A percentile compares a stretch with the other conserved stretches of the same genome.
phyloP scores from a whole-genome alignment of 2,113 vertebrate genomes.

The Etheostoma spectabile region DNA sequence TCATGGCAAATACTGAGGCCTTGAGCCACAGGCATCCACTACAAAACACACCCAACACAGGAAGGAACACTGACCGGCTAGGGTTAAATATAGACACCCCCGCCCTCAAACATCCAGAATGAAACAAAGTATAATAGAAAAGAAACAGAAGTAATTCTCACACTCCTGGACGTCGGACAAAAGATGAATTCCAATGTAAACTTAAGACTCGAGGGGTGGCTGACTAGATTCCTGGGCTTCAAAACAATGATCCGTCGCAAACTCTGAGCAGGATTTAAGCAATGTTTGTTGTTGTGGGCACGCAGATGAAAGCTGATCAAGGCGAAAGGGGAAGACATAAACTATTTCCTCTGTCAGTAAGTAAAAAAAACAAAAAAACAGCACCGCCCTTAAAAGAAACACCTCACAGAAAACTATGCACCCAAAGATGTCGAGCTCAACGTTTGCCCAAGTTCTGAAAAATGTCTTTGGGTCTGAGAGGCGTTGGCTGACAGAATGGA shows the following conservation, averaged over 20 bases:
- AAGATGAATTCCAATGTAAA: constrained; percentile 34
- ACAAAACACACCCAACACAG: constrained; percentile 73
- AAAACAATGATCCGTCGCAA: constrained; percentile 58
- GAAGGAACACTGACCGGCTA: constrained; percentile 65
- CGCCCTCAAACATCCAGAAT: constrained; percentile 19
- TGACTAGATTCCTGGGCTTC: constrained; percentile 57
- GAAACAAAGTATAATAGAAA: constrained; percentile 19
- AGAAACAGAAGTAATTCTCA: constrained; percentile 22
- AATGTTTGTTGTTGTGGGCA: constrained; percentile 54
- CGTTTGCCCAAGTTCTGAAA: constrained; percentile 10
- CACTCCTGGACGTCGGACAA: constrained; percentile 6
- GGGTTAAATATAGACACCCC: constrained; percentile 69
- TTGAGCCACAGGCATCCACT: constrained; percentile 80
- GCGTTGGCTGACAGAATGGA: constrained; percentile 13
- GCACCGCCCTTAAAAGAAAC: constrained; percentile 70
- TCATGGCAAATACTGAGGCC: constrained; percentile 63
- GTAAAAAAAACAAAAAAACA: constrained; percentile 63
- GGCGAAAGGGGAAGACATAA: constrained; percentile 72
- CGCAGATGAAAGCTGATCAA: constrained; percentile 59
- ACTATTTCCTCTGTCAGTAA: constrained; percentile 63
- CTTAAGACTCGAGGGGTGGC: constrained; percentile 33
- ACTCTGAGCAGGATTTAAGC: constrained; percentile 51
- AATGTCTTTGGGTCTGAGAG: constrained; percentile 4
- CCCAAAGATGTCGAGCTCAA: constrained; percentile 34
- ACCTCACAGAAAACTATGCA: constrained; percentile 49